Conservation (phyloP, 2,888 invertebrate species). For the Spisula subtruncata region DNA sequence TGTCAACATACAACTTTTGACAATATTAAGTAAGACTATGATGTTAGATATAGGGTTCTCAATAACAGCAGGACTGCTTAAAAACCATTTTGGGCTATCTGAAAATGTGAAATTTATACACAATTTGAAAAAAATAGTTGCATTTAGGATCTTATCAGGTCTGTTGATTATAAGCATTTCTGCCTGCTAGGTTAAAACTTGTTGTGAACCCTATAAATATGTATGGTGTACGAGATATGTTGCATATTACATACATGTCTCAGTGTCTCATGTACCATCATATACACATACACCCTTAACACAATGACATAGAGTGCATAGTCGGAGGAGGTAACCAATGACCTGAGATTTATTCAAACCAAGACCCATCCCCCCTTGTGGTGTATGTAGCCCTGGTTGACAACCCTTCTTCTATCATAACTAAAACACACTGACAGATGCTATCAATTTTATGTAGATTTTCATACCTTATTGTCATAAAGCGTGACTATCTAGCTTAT, state of each 20-base stretch:
- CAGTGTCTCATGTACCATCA: background rate
- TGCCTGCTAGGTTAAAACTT: no score
- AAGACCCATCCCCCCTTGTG: slow-evolving; percentile 25
- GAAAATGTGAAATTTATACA: no score
- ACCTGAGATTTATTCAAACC: slow-evolving; percentile 13
- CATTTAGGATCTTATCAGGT: no score
- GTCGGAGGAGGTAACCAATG: background rate
- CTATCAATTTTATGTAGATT: slow-evolving; percentile 58
- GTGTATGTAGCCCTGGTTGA: background rate
- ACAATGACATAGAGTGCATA: slow-evolving; percentile 19
- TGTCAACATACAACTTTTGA: no score
- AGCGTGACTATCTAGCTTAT: slow-evolving; percentile 58
- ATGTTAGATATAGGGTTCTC: no score
- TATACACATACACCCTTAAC: background rate
- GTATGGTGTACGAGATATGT: no score
- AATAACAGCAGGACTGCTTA: no score
- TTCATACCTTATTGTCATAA: slow-evolving; percentile 63
- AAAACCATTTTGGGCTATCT: no score
- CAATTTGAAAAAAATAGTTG: no score
- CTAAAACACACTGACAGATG: slow-evolving; percentile 18
- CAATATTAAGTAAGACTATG: no score
- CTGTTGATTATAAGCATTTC: no score
- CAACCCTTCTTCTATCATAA: slow-evolving; percentile 4
- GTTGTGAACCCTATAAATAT: no score
- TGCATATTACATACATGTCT: background rate